Evolutionary conservation across 2,888 invertebrate genomes (phyloP).

Genomic region (Selenia dentaria): DNA sequence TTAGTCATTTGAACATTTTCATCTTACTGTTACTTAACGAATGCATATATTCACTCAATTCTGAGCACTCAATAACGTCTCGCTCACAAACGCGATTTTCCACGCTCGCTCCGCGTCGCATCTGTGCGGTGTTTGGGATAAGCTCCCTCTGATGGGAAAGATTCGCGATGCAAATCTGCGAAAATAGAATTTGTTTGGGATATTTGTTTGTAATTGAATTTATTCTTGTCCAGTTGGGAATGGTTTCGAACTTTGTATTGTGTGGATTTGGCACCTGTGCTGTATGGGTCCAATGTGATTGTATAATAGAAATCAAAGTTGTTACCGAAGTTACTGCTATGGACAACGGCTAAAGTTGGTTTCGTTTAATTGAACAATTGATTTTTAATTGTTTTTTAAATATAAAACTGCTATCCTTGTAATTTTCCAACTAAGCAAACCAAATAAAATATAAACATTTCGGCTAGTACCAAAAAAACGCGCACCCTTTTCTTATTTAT

Average conservation of each 20-base stretch:
- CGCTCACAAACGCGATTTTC: not conserved
- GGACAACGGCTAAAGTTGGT: no score
- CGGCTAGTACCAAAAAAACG: no score
- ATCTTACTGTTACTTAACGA: no score
- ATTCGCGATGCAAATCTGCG: constrained; percentile 33
- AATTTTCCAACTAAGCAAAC: no score
- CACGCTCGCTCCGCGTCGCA: constrained; percentile 15
- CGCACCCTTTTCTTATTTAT: constrained; percentile 9
- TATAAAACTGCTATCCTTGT: no score
- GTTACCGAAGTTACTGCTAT: no score
- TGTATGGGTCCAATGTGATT: not conserved
- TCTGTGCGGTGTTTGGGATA: constrained; percentile 29
- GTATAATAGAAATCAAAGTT: not conserved
- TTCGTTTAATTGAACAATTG: no score
- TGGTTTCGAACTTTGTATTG: constrained; percentile 1
- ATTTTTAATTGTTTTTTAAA: no score
- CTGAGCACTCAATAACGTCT: not conserved
- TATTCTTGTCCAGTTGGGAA: constrained; percentile 22
- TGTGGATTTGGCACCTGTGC: constrained; percentile 10
- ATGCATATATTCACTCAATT: no score
- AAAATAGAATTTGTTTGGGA: constrained; percentile 27
- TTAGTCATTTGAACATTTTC: no score
- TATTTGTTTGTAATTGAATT: constrained; percentile 28
- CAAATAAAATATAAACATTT: no score
- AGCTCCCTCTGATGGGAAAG: constrained; percentile 32